Percentiles rank a stretch among this genome's conserved stretches.
Conservation (phyloP, 2,888 invertebrate genomes). For the Caenorhabditis parvicauda region DNA sequence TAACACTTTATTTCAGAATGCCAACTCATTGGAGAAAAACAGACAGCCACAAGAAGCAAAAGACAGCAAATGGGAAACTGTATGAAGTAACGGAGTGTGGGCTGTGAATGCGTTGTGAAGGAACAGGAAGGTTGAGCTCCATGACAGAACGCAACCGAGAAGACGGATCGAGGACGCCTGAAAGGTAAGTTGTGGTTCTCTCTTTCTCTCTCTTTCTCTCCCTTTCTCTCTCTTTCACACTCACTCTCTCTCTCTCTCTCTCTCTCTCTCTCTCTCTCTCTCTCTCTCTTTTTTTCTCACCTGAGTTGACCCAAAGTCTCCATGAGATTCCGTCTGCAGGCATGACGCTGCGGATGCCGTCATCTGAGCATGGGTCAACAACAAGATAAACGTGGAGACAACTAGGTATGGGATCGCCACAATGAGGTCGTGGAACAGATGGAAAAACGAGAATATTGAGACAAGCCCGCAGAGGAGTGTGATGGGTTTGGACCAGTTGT, state of each 20-base stretch:
- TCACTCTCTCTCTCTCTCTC: neutral
- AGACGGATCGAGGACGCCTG: slow-evolving; percentile 18
- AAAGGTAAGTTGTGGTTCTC: neutral
- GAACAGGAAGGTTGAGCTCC: slow-evolving; percentile 20
- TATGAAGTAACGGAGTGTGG: slow-evolving; percentile 18
- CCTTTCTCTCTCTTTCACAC: neutral
- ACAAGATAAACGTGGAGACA: slow-evolving; percentile 9
- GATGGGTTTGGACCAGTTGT: too few species aligned
- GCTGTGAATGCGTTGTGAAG: slow-evolving; percentile 22
- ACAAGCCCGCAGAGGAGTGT: slow-evolving; percentile 6
- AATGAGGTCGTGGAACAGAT: slow-evolving; percentile 20
- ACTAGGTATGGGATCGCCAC: slow-evolving; percentile 21
- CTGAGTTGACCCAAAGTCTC: slow-evolving; percentile 20
- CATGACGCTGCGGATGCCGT: slow-evolving; percentile 13
- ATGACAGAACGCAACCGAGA: slow-evolving; percentile 16
- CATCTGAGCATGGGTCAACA: slow-evolving; percentile 12
- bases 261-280: neutral
- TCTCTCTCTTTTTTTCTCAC: neutral
- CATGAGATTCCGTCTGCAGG: slow-evolving; percentile 20
- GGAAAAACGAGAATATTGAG: slow-evolving; percentile 17
- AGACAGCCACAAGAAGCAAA: too few species aligned
- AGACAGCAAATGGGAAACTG: slow-evolving; percentile 16
- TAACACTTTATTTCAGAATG: too few species aligned
- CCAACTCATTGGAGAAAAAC: too few species aligned
- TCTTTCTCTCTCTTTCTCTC: neutral